Percentiles rank a stretch among this genome's conserved stretches.
Conservation (phyloP, 2,113 vertebrate species). For the Dendrocopos noguchii region DNA sequence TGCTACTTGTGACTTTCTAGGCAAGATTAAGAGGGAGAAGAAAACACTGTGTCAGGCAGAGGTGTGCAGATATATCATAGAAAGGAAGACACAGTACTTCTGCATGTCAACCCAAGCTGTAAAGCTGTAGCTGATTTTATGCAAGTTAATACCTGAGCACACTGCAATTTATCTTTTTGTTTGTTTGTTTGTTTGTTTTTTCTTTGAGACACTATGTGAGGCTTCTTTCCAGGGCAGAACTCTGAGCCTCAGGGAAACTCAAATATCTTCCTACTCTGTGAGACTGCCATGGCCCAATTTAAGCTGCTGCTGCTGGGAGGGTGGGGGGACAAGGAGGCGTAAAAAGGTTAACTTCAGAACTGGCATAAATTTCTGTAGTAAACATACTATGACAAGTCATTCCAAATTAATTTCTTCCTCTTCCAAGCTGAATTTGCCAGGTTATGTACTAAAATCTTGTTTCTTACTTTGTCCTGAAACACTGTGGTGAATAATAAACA, state of each 20-base stretch:
- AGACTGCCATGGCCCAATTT: constrained; percentile 34
- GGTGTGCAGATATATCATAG: neutral
- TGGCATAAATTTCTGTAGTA: constrained; percentile 29
- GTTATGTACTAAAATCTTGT: constrained; percentile 11
- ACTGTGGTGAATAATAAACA: constrained; percentile 16
- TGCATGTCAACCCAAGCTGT: neutral
- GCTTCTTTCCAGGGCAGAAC: constrained; percentile 28
- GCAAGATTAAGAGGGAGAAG: neutral
- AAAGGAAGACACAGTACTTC: neutral
- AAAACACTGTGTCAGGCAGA: neutral
- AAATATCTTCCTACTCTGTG: neutral
- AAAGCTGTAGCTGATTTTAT: neutral
- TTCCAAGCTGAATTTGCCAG: neutral
- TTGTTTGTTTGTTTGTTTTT: neutral
- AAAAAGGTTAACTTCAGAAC: constrained; percentile 30
- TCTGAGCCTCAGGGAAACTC: constrained; percentile 31
- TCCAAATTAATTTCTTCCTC: constrained; percentile 38
- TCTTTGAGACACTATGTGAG: constrained; percentile 23
- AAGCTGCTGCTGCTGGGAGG: constrained; percentile 5
- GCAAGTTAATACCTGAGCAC: constrained; percentile 4
- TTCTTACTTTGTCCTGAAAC: constrained; percentile 24
- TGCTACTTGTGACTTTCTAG: neutral
- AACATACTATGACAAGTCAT: constrained; percentile 25
- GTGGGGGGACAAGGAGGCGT: neutral
- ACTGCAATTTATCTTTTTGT: neutral